A percentile compares a stretch with the other conserved stretches of the same genome.
phyloP scores from a whole-genome alignment of 2,797 vertebrate genomes.

The Halcyon leucocephala region DNA sequence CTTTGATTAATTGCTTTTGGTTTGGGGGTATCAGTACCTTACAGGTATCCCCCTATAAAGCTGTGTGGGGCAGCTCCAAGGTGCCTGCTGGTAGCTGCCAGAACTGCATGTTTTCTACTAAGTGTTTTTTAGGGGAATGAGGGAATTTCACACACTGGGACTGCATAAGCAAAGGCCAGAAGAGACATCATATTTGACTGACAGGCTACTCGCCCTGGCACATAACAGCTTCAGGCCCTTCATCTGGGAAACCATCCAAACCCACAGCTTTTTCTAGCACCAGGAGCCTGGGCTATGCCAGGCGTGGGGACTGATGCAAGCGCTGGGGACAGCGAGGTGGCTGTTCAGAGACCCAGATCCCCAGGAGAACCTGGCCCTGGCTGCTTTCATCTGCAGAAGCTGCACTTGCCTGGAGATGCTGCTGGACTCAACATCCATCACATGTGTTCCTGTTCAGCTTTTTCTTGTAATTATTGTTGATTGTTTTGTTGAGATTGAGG shows the following conservation, averaged over 20 bases:
- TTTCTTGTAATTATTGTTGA: background rate
- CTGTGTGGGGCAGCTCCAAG: background rate
- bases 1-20: background rate
- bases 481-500: background rate
- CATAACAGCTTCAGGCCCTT: background rate
- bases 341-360: background rate
- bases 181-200: background rate
- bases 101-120: no score
- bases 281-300: background rate
- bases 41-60: background rate
- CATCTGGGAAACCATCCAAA: background rate
- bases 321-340: accelerated
- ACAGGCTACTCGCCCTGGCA: background rate
- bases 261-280: background rate
- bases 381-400: background rate
- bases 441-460: background rate
- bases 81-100: background rate
- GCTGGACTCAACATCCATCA: background rate
- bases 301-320: background rate
- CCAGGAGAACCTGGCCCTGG: background rate
- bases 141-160: accelerated
- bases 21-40: background rate
- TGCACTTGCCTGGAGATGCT: background rate
- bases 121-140: background rate
- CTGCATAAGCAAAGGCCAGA: background rate